Evolutionary conservation across 2,113 vertebrate species (phyloP).

Genomic region (Phyllopteryx taeniolatus): DNA sequence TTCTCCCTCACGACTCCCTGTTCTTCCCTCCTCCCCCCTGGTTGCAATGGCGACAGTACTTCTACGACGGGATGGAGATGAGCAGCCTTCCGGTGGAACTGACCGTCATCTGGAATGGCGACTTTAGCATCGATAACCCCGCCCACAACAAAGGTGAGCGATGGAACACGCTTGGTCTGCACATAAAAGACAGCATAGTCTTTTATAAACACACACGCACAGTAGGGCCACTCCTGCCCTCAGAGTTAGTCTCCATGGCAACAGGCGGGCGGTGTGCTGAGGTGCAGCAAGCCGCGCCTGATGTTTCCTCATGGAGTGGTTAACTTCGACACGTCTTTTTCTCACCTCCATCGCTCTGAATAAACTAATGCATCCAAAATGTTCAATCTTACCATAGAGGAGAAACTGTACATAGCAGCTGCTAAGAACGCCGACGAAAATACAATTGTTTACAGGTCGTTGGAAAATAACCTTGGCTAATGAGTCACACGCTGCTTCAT

Average conservation of each 20-base stretch:
- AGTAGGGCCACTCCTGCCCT: conserved; percentile 53
- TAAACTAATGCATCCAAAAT: not conserved
- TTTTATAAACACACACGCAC: conserved; percentile 27
- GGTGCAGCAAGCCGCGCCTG: conserved; percentile 52
- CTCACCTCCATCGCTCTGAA: not conserved
- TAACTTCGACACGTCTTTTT: not conserved
- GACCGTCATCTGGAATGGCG: conserved; percentile 97
- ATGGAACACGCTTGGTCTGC: not conserved
- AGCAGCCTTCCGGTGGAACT: conserved; percentile 94
- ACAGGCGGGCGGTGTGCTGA: conserved; percentile 59
- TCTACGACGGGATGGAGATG: conserved; percentile 95
- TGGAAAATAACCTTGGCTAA: too few species aligned
- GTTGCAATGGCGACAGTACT: conserved; percentile 80
- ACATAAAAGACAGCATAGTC: conserved; percentile 7
- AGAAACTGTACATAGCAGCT: too few species aligned
- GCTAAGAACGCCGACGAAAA: too few species aligned
- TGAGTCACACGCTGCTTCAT: too few species aligned
- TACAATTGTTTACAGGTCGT: too few species aligned
- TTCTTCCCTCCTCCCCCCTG: conserved; percentile 26
- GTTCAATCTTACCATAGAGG: not conserved
- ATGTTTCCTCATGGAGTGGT: not conserved
- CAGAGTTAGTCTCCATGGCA: conserved; percentile 70
- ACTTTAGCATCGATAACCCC: conserved; percentile 98
- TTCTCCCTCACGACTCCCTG: conserved; percentile 11
- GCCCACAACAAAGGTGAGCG: conserved; percentile 92